Evolutionary conservation across 92 coral and sea anemone species (phyloP).

Genomic region (Pocillopora meandrina): DNA sequence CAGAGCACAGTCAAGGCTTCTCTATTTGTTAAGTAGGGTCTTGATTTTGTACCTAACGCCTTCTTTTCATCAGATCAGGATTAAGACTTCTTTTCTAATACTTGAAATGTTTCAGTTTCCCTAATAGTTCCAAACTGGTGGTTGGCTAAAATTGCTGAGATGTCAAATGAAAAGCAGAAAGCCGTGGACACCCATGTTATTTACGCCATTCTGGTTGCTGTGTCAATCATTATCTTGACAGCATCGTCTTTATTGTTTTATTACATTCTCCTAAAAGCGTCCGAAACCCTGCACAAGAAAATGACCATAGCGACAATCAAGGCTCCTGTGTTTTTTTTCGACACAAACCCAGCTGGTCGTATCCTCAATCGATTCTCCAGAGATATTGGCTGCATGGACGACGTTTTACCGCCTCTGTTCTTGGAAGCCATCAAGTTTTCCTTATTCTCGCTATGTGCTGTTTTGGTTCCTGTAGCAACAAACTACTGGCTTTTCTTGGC

Average conservation of each 20-base stretch:
- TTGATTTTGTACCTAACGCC: background rate
- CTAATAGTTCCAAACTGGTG: conserved; percentile 23
- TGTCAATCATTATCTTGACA: conserved; percentile 10
- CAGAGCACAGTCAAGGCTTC: too few species aligned
- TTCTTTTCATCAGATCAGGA: too few species aligned
- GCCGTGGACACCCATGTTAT: background rate
- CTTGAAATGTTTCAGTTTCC: background rate
- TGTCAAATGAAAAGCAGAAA: conserved; percentile 18
- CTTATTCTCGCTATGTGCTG: background rate
- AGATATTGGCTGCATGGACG: conserved; percentile 20
- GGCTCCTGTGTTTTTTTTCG: conserved; percentile 11
- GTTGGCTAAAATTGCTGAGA: background rate
- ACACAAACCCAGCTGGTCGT: background rate
- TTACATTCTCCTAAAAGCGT: background rate
- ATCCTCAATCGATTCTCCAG: conserved; percentile 28
- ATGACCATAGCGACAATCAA: conserved; percentile 2
- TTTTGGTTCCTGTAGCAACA: conserved; percentile 5
- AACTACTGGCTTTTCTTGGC: conserved; percentile 13
- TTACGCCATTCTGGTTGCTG: background rate
- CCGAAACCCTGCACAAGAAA: conserved; percentile 15
- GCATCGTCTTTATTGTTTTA: background rate
- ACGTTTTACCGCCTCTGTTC: background rate
- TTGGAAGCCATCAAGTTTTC: background rate
- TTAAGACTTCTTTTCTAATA: background rate
- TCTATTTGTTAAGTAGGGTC: too few species aligned